phyloP scores from a whole-genome alignment of 2,888 invertebrate species.

The Thumatha senex region DNA sequence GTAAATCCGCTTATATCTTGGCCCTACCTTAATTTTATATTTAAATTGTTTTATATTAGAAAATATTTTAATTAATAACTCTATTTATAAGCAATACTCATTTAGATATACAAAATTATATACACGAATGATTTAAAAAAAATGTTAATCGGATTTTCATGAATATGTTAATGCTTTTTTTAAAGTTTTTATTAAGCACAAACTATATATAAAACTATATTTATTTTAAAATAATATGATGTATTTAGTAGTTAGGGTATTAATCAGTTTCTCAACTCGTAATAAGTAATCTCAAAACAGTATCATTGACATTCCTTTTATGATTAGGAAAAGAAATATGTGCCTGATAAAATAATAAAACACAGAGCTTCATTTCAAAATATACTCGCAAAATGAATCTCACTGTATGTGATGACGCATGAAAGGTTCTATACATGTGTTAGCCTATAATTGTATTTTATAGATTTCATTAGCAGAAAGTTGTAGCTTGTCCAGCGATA shows the following conservation, averaged over 20 bases:
- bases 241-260: not conserved
- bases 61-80: slow-evolving; percentile 31
- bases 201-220: slow-evolving; percentile 21
- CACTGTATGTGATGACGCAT: no score
- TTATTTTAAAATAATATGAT: not conserved
- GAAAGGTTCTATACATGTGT: no score
- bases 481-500: not conserved
- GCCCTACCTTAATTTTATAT: slow-evolving; percentile 10
- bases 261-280: not conserved
- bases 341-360: slow-evolving; percentile 21
- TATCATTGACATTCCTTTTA: slow-evolving; percentile 24
- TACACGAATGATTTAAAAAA: slow-evolving; percentile 20
- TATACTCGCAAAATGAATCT: no score
- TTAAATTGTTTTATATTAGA: slow-evolving; percentile 22
- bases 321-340: slow-evolving; percentile 10
- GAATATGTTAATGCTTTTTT: slow-evolving; percentile 31
- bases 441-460: no score
- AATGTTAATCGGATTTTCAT: slow-evolving; percentile 14
- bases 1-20: slow-evolving; percentile 4
- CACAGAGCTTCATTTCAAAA: not conserved
- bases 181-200: slow-evolving; percentile 28
- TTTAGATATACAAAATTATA: slow-evolving; percentile 26
- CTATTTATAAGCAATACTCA: slow-evolving; percentile 45
- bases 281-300: slow-evolving; percentile 22
- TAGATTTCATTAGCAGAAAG: no score